Conservation (phyloP, 2,888 invertebrate genomes). For the Noctua janthe region DNA sequence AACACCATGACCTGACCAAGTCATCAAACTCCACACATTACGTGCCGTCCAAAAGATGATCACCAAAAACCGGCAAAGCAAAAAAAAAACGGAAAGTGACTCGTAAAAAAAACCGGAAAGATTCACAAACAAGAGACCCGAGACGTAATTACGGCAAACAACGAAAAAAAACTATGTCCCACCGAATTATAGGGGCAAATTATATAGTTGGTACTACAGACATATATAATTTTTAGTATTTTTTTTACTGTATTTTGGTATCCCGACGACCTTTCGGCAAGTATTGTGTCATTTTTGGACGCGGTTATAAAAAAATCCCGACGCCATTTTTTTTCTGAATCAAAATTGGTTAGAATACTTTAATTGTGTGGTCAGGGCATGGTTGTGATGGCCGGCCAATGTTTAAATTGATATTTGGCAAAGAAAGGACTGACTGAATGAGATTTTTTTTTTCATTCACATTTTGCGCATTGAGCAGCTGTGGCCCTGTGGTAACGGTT, state of each 20-base stretch:
- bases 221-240: conserved; percentile 71
- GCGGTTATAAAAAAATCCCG: conserved; percentile 61
- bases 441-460: conserved; percentile 29
- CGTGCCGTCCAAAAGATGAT: conserved; percentile 54
- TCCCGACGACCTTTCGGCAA: conserved; percentile 67
- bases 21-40: conserved; percentile 49
- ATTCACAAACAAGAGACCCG: conserved; percentile 71
- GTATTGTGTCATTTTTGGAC: conserved; percentile 80
- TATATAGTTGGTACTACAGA: conserved; percentile 73
- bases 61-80: conserved; percentile 53
- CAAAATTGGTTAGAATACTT: conserved; percentile 45
- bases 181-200: conserved; percentile 84
- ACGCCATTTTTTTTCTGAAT: conserved; percentile 68
- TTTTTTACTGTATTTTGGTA: conserved; percentile 59
- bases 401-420: conserved; percentile 35
- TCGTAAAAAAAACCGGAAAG: conserved; percentile 75
- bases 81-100: conserved; percentile 67
- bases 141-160: conserved; percentile 77
- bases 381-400: conserved; percentile 8
- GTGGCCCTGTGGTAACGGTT: neutral
- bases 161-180: conserved; percentile 71
- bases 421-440: conserved; percentile 6
- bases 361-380: conserved; percentile 50
- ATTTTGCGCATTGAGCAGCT: neutral
- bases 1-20: conserved; percentile 21